Evolutionary conservation across 2,888 invertebrate genomes (phyloP).

Genomic region (Cerastoderma edule): DNA sequence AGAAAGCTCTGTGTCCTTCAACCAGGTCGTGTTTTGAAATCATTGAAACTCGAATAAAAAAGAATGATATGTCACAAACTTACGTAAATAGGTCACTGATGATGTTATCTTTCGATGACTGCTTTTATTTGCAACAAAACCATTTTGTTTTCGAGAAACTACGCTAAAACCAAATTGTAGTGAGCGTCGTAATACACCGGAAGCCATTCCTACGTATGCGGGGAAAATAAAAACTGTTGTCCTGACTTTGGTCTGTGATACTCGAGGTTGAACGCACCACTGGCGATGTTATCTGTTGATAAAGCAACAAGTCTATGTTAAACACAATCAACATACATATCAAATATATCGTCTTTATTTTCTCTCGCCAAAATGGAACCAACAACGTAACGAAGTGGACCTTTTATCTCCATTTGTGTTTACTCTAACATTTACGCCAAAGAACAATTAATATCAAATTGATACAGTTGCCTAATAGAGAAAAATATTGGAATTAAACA

Average conservation of each 20-base stretch:
- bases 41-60: background rate
- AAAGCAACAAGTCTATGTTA: background rate
- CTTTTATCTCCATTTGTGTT: background rate
- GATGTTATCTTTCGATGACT: conserved; percentile 6
- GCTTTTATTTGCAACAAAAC: background rate
- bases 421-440: background rate
- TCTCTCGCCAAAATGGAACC: background rate
- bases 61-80: background rate
- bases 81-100: conserved; percentile 13
- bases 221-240: too few species aligned
- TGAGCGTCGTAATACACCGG: conserved; percentile 28
- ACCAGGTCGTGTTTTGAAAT: background rate
- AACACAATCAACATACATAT: background rate
- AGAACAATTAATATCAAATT: background rate
- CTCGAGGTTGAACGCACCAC: background rate
- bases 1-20: background rate
- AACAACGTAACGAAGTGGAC: background rate
- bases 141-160: conserved; percentile 4
- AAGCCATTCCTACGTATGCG: conserved; percentile 26
- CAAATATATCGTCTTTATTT: background rate
- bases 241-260: background rate
- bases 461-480: background rate
- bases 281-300: background rate
- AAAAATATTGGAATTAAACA: background rate
- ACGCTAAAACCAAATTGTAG: conserved; percentile 10